A percentile compares a stretch with the other conserved stretches of the same genome.
phyloP scores from a whole-genome alignment of 1,140 invertebrate species.

The Philaenus spumarius region DNA sequence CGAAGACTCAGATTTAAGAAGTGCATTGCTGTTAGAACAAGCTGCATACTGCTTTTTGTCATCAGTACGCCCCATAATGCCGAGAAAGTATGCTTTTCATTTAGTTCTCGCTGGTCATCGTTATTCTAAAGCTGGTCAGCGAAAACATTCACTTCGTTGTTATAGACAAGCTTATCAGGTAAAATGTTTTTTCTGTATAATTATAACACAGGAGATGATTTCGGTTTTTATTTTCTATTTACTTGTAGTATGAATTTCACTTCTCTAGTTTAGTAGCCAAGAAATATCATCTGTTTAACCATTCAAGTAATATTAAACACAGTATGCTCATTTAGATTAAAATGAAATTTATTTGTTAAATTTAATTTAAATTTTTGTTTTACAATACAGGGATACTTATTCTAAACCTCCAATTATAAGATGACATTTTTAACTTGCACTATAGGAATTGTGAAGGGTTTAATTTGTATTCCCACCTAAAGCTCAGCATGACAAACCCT shows the following conservation, averaged over 20 bases:
- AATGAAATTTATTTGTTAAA: too few relatives aligned
- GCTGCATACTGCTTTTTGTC: conserved; percentile 87
- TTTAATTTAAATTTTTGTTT: too few relatives aligned
- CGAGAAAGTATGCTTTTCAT: conserved; percentile 95
- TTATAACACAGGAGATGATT: too few relatives aligned
- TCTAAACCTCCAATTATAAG: too few relatives aligned
- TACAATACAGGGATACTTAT: too few relatives aligned
- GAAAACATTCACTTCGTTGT: conserved; percentile 81
- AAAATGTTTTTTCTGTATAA: conserved; percentile 25
- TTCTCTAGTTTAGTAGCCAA: background rate
- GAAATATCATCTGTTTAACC: background rate
- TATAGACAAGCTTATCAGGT: conserved; percentile 90
- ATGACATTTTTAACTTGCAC: too few relatives aligned
- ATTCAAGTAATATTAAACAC: too few relatives aligned
- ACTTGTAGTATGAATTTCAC: background rate
- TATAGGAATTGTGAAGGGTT: too few relatives aligned
- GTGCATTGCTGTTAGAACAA: conserved; percentile 89
- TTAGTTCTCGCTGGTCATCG: conserved; percentile 91
- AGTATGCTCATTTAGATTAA: too few relatives aligned
- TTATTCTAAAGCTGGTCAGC: conserved; percentile 85
- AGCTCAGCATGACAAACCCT: too few relatives aligned
- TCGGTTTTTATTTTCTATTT: background rate
- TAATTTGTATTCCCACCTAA: too few relatives aligned
- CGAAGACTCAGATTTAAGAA: conserved; percentile 86
- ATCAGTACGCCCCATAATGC: conserved; percentile 58